Evolutionary conservation across 2,888 invertebrate species (phyloP), one percentile per base, ranked within the genome.

Genomic region (Apeira syringaria): DNA sequence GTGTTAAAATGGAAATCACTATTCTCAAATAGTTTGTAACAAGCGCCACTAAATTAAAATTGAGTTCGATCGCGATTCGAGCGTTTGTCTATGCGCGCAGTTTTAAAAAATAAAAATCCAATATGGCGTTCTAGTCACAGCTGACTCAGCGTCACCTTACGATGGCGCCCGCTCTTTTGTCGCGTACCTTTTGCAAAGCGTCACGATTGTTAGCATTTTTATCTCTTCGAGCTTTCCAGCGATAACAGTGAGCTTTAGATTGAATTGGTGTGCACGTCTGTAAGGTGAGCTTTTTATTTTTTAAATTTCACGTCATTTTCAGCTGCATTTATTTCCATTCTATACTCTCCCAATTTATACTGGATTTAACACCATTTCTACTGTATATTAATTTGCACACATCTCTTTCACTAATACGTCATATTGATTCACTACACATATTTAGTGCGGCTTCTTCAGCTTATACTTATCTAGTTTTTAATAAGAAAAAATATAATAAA

Each of bases 91-190:
- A 68, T 68, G 65, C 58, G 56, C 56, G 68, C 68, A 69, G 64
- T 78, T 74, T 58, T 64, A 78, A 81, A 78, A 77, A 75, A 63
- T 67, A 74, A 76, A 80, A 69, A 66, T 68, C 60, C 74, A 80
- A 81, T 58, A 82, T 83, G 79, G 80, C 74, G 63, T 66, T 55
- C 61, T 58, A 66, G 67, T 71, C 70, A 71, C 81, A 84, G 84
- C 85, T 86, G 84, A 85, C 71, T 84, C 81, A 69, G 80, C 84
- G 67, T 64, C 75, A 79, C 74, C 78, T 80, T 76, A 69, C 71
- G 65, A 62, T 64, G 64, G 64, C 61, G 63, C 60, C 61, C 60
- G 61, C 37, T 50, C 66, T 64, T 56, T 69, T 74, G 72, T 67
- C 63, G 54, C 53, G 47, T 64, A 59, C 64, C 63, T 68, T 68